phyloP scores from a whole-genome alignment of 2,888 invertebrate genomes.

The Trisateles emortualis region DNA sequence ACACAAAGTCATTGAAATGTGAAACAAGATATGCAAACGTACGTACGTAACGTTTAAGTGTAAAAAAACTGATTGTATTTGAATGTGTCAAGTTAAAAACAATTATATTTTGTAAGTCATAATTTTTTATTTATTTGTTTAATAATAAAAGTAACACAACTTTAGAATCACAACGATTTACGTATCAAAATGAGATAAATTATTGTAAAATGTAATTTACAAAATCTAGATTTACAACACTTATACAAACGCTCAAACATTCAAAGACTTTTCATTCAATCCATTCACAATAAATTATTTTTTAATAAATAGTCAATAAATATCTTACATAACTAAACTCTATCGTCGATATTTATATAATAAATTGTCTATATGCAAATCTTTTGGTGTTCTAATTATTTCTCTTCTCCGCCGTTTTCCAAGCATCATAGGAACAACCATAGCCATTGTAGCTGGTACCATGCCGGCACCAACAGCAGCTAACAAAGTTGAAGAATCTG shows the following conservation, averaged over 20 bases:
- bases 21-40: constrained; percentile 6
- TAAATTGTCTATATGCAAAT: constrained; percentile 57
- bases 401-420: constrained; percentile 80
- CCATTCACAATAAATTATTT: constrained; percentile 27
- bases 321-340: constrained; percentile 26
- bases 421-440: constrained; percentile 92
- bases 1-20: constrained; percentile 31
- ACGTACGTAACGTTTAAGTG: neutral
- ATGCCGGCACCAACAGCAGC: constrained; percentile 93
- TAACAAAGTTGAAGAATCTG: constrained; percentile 88
- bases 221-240: constrained; percentile 13
- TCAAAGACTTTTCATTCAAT: constrained; percentile 14
- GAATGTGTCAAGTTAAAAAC: neutral
- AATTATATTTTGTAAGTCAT: neutral
- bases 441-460: constrained; percentile 93
- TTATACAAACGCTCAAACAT: constrained; percentile 24
- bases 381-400: constrained; percentile 42
- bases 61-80: neutral
- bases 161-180: constrained; percentile 38
- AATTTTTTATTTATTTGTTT: constrained; percentile 14
- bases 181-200: constrained; percentile 17
- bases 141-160: constrained; percentile 24
- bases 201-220: constrained; percentile 10
- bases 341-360: constrained; percentile 53
- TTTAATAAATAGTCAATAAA: constrained; percentile 44